Base-by-base conservation (phyloP, 1,140 invertebrate species). In the Hestina assimilis region DNA sequence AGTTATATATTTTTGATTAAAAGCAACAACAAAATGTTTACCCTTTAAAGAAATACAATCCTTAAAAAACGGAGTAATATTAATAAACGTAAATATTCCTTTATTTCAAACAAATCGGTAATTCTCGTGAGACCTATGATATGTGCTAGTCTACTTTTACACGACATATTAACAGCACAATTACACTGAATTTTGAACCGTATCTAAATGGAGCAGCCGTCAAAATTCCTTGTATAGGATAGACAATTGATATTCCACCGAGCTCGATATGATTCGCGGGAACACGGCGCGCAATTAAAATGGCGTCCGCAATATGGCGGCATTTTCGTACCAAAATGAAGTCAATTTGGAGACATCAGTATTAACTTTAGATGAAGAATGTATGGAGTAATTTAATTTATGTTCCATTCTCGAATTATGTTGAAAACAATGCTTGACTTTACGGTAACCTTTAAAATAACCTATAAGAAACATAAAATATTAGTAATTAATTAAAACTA, bases 201-300 rank as follows among this genome's bases (percentile, higher is more conserved):
- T 62, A 50, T 38, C 24, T 17, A 43, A 0, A 3, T 29, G n/a
- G 41, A 6, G 46, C 51, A 63, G 9, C 42, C n/a, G n/a, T 4
- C 41, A 51, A 33, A 17, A 45, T 45, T n/a, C 28, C 40, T 17
- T 19, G 40, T 5, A 2, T 31, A 26, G 15, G 38, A 28, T 17
- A 17, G 23, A 58, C 47, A 58, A 45, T 51, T 43, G 40, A 28
- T 46, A 45, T 43, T 35, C 41, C 29, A 23, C 26, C 40, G 40
- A 41, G 28, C 19, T 31, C 53, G 45, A 52, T 52, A 56, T 56
- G 45, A 63, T 59, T 46, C 59, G 57, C 56, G 53, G 52, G 33
- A 40, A 53, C 45, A 54, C 56, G 61, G 51, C 53, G 57, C 56
- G 61, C 58, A 70, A 70, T 70, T 70, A 70, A 70, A 70, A 67